A percentile compares a stretch with the other conserved stretches of the same genome.
phyloP scores from a whole-genome alignment of 2,113 vertebrate genomes.

The Caranx melampygus region DNA sequence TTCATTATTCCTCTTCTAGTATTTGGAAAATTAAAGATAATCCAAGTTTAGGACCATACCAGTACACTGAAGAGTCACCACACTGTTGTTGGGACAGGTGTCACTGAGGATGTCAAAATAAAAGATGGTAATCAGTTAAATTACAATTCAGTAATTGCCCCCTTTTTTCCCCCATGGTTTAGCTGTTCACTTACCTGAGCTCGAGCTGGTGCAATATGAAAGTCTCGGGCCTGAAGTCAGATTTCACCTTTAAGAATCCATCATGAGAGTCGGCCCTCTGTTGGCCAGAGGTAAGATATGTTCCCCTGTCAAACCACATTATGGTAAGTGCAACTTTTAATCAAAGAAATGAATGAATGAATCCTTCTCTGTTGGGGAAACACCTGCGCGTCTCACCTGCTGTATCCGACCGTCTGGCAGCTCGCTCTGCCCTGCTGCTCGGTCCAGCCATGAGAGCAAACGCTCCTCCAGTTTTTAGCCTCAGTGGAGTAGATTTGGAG shows the following conservation, averaged over 20 bases:
- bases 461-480: constrained; percentile 59
- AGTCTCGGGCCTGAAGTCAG: constrained; percentile 29
- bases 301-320: constrained; percentile 48
- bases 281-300: constrained; percentile 62
- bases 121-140: neutral
- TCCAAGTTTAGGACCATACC: constrained; percentile 54
- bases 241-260: constrained; percentile 52
- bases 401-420: constrained; percentile 69
- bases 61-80: constrained; percentile 71
- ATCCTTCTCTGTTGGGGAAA: neutral
- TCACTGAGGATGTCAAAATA: constrained; percentile 45
- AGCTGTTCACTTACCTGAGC: constrained; percentile 50
- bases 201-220: constrained; percentile 62
- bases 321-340: neutral
- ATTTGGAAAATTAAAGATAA: neutral
- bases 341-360: neutral
- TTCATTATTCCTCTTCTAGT: neutral
- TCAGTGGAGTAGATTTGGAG: constrained; percentile 71
- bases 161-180: neutral
- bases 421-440: constrained; percentile 46
- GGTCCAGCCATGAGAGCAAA: constrained; percentile 70
- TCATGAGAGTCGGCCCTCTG: constrained; percentile 6
- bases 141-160: neutral
- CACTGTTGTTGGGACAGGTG: constrained; percentile 60
- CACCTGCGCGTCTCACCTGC: constrained; percentile 40